A percentile compares a stretch with the other conserved stretches of the same genome.
phyloP scores from a whole-genome alignment of 2,113 vertebrate species.

The Phalacrocorax carbo region DNA sequence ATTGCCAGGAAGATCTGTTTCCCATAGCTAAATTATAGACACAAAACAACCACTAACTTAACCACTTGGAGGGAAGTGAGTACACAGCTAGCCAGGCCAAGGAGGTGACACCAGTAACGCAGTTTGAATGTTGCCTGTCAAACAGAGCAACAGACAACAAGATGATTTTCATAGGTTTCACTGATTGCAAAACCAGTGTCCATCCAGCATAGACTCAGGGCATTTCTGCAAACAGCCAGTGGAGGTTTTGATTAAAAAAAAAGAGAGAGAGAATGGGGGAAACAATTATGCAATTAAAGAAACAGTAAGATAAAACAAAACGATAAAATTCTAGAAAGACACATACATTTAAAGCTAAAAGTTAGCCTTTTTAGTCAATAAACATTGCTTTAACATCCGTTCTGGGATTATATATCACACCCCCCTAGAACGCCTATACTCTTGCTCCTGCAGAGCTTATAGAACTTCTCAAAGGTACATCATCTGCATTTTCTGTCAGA shows the following conservation, averaged over 20 bases:
- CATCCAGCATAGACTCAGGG: not conserved
- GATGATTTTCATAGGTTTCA: not conserved
- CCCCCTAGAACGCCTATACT: not conserved
- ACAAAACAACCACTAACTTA: slow-evolving; percentile 30
- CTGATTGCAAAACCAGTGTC: not conserved
- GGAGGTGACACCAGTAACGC: not conserved
- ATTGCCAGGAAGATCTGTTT: slow-evolving; percentile 32
- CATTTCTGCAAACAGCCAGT: not conserved
- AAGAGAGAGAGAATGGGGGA: not conserved
- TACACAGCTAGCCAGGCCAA: not conserved
- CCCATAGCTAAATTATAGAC: slow-evolving; percentile 35
- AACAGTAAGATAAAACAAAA: not conserved
- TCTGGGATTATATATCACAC: not conserved
- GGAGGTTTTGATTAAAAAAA: not conserved
- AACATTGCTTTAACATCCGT: not conserved
- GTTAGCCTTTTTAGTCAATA: not conserved
- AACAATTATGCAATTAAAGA: not conserved
- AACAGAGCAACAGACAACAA: not conserved
- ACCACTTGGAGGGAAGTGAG: slow-evolving; percentile 61
- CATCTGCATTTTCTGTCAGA: not conserved
- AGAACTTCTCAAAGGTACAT: not conserved
- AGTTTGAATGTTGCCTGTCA: not conserved
- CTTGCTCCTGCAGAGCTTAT: not conserved
- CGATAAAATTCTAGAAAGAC: not conserved
- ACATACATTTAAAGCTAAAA: not conserved